phyloP scores from a whole-genome alignment of 2,888 invertebrate genomes.

The Cistogaster globosa region DNA sequence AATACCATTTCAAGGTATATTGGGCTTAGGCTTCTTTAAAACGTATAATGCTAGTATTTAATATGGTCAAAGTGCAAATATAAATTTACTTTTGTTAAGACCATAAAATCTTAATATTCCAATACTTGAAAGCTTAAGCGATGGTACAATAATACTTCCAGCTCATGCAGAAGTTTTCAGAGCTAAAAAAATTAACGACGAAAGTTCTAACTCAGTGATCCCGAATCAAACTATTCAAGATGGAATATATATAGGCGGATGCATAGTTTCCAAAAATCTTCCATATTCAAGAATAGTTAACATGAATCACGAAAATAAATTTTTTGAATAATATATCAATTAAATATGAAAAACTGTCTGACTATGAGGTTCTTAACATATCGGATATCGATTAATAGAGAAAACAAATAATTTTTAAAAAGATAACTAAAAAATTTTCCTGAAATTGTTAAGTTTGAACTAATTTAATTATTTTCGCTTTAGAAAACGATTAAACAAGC shows the following conservation, averaged over 20 bases:
- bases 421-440: background rate
- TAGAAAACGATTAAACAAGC: background rate
- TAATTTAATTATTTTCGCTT: background rate
- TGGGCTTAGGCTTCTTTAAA: constrained; percentile 18
- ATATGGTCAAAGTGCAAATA: constrained; percentile 12
- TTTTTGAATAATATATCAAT: background rate
- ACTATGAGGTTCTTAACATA: background rate
- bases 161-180: background rate
- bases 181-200: background rate
- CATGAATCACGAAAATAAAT: too few relatives aligned
- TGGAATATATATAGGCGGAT: background rate
- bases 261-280: too few relatives aligned
- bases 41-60: constrained; percentile 12
- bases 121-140: background rate
- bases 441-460: background rate
- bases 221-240: constrained; percentile 2
- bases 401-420: background rate
- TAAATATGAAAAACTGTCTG: background rate
- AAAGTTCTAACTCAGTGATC: background rate
- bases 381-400: background rate
- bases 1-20: constrained; percentile 12
- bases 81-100: constrained; percentile 5
- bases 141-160: background rate
- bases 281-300: too few relatives aligned
- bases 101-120: constrained; percentile 2